Evolutionary conservation across 2,888 invertebrate genomes (phyloP).

Genomic region (Apodemia hepburni): DNA sequence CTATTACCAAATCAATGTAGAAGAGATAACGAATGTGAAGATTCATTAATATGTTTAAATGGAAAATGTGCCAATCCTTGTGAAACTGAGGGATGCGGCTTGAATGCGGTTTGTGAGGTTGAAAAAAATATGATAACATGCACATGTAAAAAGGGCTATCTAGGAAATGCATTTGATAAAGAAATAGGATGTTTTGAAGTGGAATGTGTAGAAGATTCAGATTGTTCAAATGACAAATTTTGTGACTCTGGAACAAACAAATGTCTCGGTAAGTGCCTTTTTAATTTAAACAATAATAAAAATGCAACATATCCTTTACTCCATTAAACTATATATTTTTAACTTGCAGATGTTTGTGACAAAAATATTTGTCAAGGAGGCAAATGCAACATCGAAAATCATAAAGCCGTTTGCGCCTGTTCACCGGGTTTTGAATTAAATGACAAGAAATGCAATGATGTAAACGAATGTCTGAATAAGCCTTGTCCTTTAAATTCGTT

Average conservation of each 20-base stretch:
- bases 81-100: constrained; percentile 84
- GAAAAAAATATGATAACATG: constrained; percentile 87
- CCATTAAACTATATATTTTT: constrained; percentile 36
- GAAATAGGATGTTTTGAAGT: constrained; percentile 93
- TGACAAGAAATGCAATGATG: constrained; percentile 86
- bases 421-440: constrained; percentile 85
- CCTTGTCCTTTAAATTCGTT: constrained; percentile 90
- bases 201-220: constrained; percentile 89
- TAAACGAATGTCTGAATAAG: constrained; percentile 88
- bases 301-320: not conserved
- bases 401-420: constrained; percentile 87
- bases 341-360: constrained; percentile 87
- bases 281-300: not conserved
- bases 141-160: constrained; percentile 88
- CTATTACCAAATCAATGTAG: constrained; percentile 88
- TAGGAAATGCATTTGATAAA: constrained; percentile 89
- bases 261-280: constrained; percentile 83
- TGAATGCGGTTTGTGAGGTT: constrained; percentile 87
- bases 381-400: constrained; percentile 85
- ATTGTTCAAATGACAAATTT: constrained; percentile 87
- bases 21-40: constrained; percentile 86
- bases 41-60: constrained; percentile 86
- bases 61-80: constrained; percentile 93
- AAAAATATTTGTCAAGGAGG: constrained; percentile 89
- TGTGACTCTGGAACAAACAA: constrained; percentile 89